Evolutionary conservation across 2,797 vertebrate species (phyloP), one percentile per base, ranked within the genome.

Genomic region (Takifugu ocellatus): DNA sequence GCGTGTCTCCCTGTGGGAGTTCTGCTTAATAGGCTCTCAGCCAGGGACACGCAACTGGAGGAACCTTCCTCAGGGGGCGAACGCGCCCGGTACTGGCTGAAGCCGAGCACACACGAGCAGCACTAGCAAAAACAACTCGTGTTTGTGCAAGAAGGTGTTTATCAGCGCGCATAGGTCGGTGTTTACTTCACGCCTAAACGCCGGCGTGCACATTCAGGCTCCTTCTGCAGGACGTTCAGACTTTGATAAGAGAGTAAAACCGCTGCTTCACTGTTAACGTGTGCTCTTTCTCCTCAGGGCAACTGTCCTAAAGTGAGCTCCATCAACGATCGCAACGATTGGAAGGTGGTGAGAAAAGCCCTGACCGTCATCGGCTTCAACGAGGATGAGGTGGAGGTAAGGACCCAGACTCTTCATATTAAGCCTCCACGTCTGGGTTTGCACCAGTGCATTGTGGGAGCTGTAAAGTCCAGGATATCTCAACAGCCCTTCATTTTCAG

Each of bases 231-330:
- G 42, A 4, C 59, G 48, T 60, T 54, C 11, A 51, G 1, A 26
- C 63, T 31, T 54, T 44, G 3, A 44, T 25, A 2, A 21, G 10
- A 2, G 16, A 43, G 49, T 33, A 17, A 44, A 60, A 15, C 27
- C 2, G 9, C 8, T 3, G 3, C 8, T 49, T 15, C 14, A 16
- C 60, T 49, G 11, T 26, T 2, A 14, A 9, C 55, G 54, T 2
- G 6, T 8, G 39, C 25, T 56, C 8, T 70, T 74, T 39, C 57
- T 60, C 48, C 72, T n/a, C 59, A 98, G 97, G 97, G 97, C 50
- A 96, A 98, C 83, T 99, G 97, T 86, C 95, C 96, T 66, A 96
- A 94, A 79, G 97, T 99, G 72, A 98, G 95, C 77, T 99, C 97
- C 85, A 98, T 99, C 78, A 99, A 95, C 1, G 97, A 99, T 62